Evolutionary conservation across 2,888 invertebrate species (phyloP).

Genomic region (Hermodice carunculata): DNA sequence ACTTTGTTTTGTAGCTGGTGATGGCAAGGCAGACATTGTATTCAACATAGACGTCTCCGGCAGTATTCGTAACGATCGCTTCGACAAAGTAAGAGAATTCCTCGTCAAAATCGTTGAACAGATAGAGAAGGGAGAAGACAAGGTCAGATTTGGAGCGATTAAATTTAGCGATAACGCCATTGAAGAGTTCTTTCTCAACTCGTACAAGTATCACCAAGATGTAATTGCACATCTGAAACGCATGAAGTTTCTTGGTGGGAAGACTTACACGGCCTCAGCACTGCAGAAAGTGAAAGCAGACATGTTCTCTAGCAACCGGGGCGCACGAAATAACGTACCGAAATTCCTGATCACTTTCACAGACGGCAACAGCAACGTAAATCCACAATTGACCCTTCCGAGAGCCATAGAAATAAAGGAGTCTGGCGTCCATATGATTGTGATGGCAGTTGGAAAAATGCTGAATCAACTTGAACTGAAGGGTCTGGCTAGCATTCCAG

Average conservation of each 20-base stretch:
- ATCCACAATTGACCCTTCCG: slow-evolving; percentile 20
- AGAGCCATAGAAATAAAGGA: slow-evolving; percentile 29
- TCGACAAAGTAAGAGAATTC: too few species aligned
- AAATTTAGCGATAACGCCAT: slow-evolving; percentile 31
- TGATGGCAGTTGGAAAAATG: slow-evolving; percentile 16
- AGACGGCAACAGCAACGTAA: slow-evolving; percentile 29
- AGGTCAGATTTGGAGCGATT: slow-evolving; percentile 30
- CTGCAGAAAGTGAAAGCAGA: not conserved
- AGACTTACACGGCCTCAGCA: slow-evolving; percentile 7
- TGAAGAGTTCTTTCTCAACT: slow-evolving; percentile 33
- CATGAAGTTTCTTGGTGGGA: slow-evolving; percentile 17
- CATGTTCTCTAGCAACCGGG: slow-evolving; percentile 1
- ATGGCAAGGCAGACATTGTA: too few species aligned
- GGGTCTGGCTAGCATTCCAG: slow-evolving; percentile 23
- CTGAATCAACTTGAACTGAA: slow-evolving; percentile 24
- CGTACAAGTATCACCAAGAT: slow-evolving; percentile 28
- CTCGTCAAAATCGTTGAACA: too few species aligned
- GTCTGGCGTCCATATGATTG: too few species aligned
- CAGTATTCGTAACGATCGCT: too few species aligned
- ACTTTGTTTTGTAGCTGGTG: too few species aligned
- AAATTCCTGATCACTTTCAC: slow-evolving; percentile 30
- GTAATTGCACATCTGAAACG: slow-evolving; percentile 18
- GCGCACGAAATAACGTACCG: slow-evolving; percentile 19
- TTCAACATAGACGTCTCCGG: too few species aligned
- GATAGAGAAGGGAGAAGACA: too few species aligned